These are phyloP conservation scores for Megaceryle torquata DNA, from an alignment of 2,113 vertebrate species.

Conservation along the genomic window DNA sequence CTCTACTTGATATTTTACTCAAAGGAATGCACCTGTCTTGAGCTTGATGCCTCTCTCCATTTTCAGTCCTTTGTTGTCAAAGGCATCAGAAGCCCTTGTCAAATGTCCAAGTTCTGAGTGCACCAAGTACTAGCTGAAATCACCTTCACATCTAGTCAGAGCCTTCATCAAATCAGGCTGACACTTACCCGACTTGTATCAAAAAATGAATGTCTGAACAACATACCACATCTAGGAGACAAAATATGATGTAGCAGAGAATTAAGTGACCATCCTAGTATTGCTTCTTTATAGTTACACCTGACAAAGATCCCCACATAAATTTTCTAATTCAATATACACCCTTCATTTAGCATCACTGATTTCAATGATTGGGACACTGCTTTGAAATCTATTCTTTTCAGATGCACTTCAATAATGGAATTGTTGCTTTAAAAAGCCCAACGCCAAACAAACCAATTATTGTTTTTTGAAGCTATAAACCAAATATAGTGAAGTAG, in stretches of 20 bases:
- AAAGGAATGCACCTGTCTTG: too few species aligned
- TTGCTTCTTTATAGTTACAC: neutral
- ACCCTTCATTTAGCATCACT: neutral
- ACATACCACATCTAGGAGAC: accelerated
- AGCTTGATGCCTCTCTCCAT: too few species aligned
- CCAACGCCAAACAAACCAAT: neutral
- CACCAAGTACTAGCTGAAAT: neutral
- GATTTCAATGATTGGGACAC: neutral
- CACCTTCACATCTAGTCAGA: neutral
- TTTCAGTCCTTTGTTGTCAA: neutral
- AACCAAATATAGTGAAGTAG: neutral
- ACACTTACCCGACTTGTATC: neutral
- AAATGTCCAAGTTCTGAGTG: neutral
- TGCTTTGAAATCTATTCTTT: neutral
- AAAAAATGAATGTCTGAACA: neutral
- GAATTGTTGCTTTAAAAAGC: neutral
- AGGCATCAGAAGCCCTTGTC: neutral
- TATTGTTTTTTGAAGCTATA: neutral
- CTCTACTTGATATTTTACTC: too few species aligned
- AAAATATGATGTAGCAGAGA: neutral
- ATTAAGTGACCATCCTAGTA: neutral
- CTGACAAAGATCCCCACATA: neutral
- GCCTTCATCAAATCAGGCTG: neutral
- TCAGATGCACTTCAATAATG: neutral
- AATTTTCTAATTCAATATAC: neutral